phyloP scores from a whole-genome alignment of 2,888 invertebrate genomes.

The Xylophagus ater region DNA sequence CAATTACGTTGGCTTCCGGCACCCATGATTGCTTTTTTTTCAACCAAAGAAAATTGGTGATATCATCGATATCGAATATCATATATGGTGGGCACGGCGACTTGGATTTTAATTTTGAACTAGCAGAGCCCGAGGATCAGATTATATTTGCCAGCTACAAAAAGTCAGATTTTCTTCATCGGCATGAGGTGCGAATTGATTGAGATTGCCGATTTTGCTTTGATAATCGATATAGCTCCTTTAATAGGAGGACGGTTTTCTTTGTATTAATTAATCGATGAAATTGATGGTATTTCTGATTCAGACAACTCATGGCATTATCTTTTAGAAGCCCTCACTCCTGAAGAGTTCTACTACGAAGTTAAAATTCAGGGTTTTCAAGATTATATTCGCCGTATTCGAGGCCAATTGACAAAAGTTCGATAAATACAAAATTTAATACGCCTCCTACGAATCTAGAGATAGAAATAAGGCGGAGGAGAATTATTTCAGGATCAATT shows the following conservation, averaged over 20 bases:
- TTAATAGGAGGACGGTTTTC: conserved; percentile 71
- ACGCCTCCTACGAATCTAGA: conserved; percentile 62
- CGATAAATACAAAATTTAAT: conserved; percentile 57
- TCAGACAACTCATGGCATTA: conserved; percentile 33
- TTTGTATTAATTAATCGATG: conserved; percentile 67
- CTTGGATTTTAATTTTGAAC: conserved; percentile 68
- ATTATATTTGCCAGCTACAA: conserved; percentile 57
- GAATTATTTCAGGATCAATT: conserved; percentile 69
- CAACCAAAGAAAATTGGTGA: conserved; percentile 51
- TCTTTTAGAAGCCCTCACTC: conserved; percentile 34
- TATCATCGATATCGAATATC: conserved; percentile 69
- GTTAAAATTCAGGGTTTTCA: conserved; percentile 52
- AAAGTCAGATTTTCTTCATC: conserved; percentile 58
- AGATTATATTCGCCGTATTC: conserved; percentile 52
- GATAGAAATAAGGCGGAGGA: conserved; percentile 74
- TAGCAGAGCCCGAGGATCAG: conserved; percentile 55
- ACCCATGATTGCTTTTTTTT: conserved; percentile 66
- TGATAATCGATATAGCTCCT: conserved; percentile 76
- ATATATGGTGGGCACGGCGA: conserved; percentile 80
- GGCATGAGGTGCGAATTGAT: conserved; percentile 45
- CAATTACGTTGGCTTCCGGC: too few species aligned
- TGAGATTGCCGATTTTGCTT: conserved; percentile 81
- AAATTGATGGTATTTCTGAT: conserved; percentile 44
- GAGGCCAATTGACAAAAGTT: conserved; percentile 48
- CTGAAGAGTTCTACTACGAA: conserved; percentile 47